A percentile compares a stretch with the other conserved stretches of the same genome.
Evolutionary conservation across 2,797 vertebrate species (phyloP).

Genomic region (Darevskia mixta): DNA sequence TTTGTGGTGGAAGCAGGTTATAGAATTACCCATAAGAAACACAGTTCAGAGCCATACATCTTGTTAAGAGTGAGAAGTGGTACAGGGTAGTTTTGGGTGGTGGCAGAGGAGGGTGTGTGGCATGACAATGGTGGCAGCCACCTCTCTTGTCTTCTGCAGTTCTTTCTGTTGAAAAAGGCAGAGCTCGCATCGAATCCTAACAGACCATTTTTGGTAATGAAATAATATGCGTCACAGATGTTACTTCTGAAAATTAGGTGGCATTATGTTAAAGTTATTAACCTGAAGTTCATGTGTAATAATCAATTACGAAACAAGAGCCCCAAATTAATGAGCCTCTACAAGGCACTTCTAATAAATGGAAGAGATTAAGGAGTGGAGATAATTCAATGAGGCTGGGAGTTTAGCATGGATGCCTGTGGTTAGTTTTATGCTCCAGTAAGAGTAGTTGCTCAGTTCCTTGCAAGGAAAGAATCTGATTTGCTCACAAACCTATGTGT

Average conservation of each 20-base stretch:
- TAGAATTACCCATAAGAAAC: too few species aligned
- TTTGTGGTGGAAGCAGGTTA: too few species aligned
- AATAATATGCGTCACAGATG: background rate
- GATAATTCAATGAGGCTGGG: background rate
- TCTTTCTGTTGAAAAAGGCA: constrained; percentile 8
- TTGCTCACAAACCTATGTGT: background rate
- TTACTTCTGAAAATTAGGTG: constrained; percentile 52
- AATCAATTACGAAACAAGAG: constrained; percentile 47
- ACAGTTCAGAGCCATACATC: too few species aligned
- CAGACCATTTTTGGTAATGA: constrained; percentile 26
- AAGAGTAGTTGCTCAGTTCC: background rate
- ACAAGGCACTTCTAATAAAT: constrained; percentile 50
- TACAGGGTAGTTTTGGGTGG: too few species aligned
- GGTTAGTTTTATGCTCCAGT: background rate
- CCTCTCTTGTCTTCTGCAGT: constrained; percentile 10
- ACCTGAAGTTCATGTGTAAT: constrained; percentile 17
- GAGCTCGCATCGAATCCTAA: constrained; percentile 33
- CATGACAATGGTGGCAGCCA: background rate
- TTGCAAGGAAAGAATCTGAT: background rate
- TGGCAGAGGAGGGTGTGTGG: too few species aligned
- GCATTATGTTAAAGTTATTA: constrained; percentile 41
- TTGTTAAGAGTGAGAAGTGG: too few species aligned
- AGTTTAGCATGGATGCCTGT: constrained; percentile 11
- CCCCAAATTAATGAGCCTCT: constrained; percentile 49
- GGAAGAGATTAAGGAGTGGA: constrained; percentile 42